phyloP scores from a whole-genome alignment of 2,888 invertebrate species.

The Hololepta plana region DNA sequence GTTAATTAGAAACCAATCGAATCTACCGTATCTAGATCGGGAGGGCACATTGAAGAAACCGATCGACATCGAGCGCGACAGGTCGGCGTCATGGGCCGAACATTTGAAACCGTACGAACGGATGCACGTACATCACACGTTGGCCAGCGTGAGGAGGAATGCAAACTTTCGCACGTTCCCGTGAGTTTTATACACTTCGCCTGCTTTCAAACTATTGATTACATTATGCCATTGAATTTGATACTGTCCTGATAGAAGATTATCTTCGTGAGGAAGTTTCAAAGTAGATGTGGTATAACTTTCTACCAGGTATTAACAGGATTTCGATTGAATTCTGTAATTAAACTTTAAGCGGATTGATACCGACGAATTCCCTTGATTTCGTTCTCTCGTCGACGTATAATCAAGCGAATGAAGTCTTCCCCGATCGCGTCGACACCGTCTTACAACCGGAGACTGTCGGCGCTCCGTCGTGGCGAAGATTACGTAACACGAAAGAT shows the following conservation, averaged over 20 bases:
- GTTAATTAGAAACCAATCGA: too few relatives aligned
- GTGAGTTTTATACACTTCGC: too few relatives aligned
- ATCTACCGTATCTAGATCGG: slow-evolving; percentile 23
- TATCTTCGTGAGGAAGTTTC: background rate
- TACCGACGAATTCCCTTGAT: slow-evolving; percentile 52
- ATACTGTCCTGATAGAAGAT: slow-evolving; percentile 2
- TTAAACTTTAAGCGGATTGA: slow-evolving; percentile 19
- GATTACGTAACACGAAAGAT: slow-evolving; percentile 43
- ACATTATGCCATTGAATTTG: too few relatives aligned
- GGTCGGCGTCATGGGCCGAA: slow-evolving; percentile 20
- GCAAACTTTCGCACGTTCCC: slow-evolving; percentile 24
- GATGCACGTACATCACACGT: slow-evolving; percentile 33
- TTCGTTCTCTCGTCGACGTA: slow-evolving; percentile 46
- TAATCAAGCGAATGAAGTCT: slow-evolving; percentile 43
- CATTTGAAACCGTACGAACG: slow-evolving; percentile 26
- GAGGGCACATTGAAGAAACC: slow-evolving; percentile 30
- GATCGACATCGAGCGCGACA: slow-evolving; percentile 14
- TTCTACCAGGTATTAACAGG: too few relatives aligned
- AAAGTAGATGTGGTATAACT: too few relatives aligned
- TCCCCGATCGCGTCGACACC: slow-evolving; percentile 43
- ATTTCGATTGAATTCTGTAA: too few relatives aligned
- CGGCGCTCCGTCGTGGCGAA: slow-evolving; percentile 44
- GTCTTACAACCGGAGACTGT: slow-evolving; percentile 50
- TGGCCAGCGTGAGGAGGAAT: slow-evolving; percentile 31
- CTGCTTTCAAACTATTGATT: too few relatives aligned